phyloP scores from a whole-genome alignment of 2,888 invertebrate genomes.

The Antheraea yamamai region DNA sequence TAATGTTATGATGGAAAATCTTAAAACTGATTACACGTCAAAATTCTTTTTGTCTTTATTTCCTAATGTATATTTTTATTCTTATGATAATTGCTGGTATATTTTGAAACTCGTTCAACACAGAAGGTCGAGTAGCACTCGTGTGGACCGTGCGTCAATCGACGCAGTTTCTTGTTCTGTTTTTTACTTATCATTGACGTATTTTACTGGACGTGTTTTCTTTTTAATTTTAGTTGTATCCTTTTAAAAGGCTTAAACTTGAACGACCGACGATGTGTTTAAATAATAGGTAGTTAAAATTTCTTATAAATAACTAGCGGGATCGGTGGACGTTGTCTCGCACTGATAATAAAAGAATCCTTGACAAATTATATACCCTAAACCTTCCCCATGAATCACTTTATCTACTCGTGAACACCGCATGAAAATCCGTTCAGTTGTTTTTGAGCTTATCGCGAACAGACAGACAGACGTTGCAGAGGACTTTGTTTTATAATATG shows the following conservation, averaged over 20 bases:
- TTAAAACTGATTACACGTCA: background rate
- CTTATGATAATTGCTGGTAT: background rate
- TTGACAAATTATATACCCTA: too few species aligned
- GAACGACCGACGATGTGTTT: background rate
- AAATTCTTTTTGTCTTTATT: background rate
- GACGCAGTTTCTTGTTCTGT: slow-evolving; percentile 26
- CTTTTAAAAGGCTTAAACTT: background rate
- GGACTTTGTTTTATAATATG: too few species aligned
- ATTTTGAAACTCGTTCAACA: slow-evolving; percentile 17
- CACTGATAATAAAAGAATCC: too few species aligned
- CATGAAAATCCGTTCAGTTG: too few species aligned
- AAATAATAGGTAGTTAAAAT: background rate
- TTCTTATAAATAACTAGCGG: too few species aligned
- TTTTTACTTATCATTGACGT: background rate
- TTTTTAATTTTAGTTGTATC: background rate
- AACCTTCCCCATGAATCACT: too few species aligned
- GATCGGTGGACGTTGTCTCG: too few species aligned
- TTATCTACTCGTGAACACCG: too few species aligned
- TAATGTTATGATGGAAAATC: background rate
- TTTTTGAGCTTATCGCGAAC: too few species aligned
- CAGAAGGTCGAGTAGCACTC: slow-evolving; percentile 34
- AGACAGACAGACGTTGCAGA: too few species aligned
- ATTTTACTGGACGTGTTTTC: background rate
- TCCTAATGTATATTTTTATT: background rate
- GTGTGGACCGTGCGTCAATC: slow-evolving; percentile 36